A percentile compares a stretch with the other conserved stretches of the same genome.
Evolutionary conservation across 2,113 vertebrate genomes (phyloP).

Genomic region (Anarhynchus alexandrinus): DNA sequence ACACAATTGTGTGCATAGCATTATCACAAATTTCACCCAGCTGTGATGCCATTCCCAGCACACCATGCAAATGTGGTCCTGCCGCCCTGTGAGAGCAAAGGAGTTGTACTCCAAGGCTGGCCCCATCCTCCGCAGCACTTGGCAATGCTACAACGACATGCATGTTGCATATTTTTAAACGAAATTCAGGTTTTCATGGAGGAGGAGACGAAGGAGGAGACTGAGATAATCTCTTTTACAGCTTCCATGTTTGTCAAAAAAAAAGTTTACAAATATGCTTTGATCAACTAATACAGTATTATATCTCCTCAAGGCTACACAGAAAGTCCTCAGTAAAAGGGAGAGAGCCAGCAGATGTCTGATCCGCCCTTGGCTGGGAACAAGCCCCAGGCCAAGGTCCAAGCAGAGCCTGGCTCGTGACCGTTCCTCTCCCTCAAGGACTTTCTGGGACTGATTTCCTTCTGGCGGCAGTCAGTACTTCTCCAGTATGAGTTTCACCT

Average conservation of each 20-base stretch:
- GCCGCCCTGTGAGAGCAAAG: rapidly evolving
- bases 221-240: background rate
- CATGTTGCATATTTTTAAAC: background rate
- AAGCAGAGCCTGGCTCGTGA: background rate
- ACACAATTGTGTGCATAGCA: background rate
- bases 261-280: background rate
- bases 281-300: background rate
- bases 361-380: background rate
- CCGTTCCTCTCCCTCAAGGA: background rate
- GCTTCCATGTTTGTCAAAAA: background rate
- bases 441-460: background rate
- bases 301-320: background rate
- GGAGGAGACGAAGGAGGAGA: background rate
- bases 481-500: background rate
- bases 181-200: background rate
- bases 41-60: background rate
- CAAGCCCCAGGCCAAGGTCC: background rate
- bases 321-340: background rate
- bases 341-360: background rate
- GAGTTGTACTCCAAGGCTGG: background rate
- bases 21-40: background rate
- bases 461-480: background rate
- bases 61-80: background rate
- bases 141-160: background rate
- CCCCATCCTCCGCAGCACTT: background rate